Base-by-base conservation (phyloP, 2,888 invertebrate species). In the Latrodectus elegans region DNA sequence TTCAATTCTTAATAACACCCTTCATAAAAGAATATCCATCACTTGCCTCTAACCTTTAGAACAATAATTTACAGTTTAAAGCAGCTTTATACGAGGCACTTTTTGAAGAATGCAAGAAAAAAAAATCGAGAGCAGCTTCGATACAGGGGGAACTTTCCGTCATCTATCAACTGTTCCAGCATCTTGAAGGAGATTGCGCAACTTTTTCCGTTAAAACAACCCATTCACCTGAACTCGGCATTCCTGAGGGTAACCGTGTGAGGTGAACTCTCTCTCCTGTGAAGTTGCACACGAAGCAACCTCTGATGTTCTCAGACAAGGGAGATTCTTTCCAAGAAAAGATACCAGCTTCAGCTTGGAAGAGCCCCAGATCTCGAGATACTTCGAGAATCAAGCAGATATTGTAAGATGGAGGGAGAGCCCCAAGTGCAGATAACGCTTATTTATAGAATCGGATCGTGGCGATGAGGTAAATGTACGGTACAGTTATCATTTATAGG, bases 401-500 rank as follows among this genome's bases (percentile, higher is more conserved):
- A 38, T 49, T 60, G 26, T 60, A 8, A 68, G 55, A 70, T n/a
- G 60, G 64, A 76, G 49, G 49, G 49, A 49, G 49, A 67, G 77
- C 38, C 12, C 53, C 53, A 15, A 55, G 17, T 11, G 51, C 64
- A 76, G 67, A 78, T 78, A 78, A 76, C 65, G 78, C 53, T 51
- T 78, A 70, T 78, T 78, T 78, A 78, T 78, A 78, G 67, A 52
- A n/a, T n/a, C 17, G 68, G 38, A 70, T 71, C 78, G 53, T 38
- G 68, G 72, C 71, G 60, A 49, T 71, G 80, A 53, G 81, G 81
- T 81, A 81, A 81, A 81, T 65, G 81, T 52, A 72, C 81, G 70
- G 71, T 22, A 15, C 12, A 4, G 14, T 60, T 60, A 60, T 60
- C 60, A 60, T 60, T 60, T n/a, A 12, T 11, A n/a, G 60, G 60